Conservation (phyloP, 2,888 invertebrate species). For the Ophion obscuratus region DNA sequence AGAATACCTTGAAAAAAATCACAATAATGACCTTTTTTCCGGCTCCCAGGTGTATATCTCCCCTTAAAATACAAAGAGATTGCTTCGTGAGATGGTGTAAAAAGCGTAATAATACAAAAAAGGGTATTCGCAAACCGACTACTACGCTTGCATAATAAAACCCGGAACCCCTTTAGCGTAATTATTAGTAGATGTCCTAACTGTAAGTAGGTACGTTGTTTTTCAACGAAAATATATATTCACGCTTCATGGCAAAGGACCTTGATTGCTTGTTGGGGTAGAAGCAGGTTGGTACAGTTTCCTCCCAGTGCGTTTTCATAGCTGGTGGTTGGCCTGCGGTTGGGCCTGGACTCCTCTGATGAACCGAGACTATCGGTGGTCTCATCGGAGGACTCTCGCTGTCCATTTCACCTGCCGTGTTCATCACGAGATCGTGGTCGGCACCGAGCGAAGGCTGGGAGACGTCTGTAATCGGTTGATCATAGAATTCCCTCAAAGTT, state of each 20-base stretch:
- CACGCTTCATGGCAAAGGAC: slow-evolving; percentile 67
- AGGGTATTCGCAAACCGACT: background rate
- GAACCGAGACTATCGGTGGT: slow-evolving; percentile 74
- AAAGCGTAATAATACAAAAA: slow-evolving; percentile 1
- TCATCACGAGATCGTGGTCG: slow-evolving; percentile 86
- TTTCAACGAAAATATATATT: slow-evolving; percentile 9
- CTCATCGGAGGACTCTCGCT: slow-evolving; percentile 79
- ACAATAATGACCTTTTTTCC: too few relatives aligned
- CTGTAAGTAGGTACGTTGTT: background rate
- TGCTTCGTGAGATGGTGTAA: slow-evolving; percentile 1
- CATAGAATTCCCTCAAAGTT: background rate
- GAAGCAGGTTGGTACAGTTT: slow-evolving; percentile 84
- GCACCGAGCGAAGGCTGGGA: slow-evolving; percentile 91
- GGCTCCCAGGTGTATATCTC: too few relatives aligned
- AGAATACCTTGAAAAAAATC: too few relatives aligned
- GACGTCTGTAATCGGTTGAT: slow-evolving; percentile 85
- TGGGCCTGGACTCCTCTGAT: slow-evolving; percentile 78
- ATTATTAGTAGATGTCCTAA: slow-evolving; percentile 1
- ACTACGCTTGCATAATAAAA: slow-evolving; percentile 44
- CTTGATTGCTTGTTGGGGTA: slow-evolving; percentile 80
- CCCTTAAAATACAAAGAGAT: background rate
- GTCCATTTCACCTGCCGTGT: slow-evolving; percentile 76
- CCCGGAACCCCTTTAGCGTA: slow-evolving; percentile 28
- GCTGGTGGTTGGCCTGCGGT: slow-evolving; percentile 76
- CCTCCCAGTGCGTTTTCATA: slow-evolving; percentile 90